Conservation (phyloP, 2,888 invertebrate genomes). For the Cerastoderma edule region DNA sequence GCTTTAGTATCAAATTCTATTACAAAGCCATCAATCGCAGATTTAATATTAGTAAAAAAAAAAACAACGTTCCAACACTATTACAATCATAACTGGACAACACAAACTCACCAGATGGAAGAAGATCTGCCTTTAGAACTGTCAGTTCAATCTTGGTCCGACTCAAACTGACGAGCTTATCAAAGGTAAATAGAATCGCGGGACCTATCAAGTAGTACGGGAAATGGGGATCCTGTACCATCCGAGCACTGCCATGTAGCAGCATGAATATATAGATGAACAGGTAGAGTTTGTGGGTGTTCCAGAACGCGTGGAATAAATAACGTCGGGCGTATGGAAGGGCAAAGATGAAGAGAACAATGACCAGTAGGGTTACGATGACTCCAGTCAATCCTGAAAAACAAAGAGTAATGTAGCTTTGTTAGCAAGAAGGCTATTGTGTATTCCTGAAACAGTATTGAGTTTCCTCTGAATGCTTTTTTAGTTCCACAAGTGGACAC, state of each 20-base stretch:
- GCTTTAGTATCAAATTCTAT: too few species aligned
- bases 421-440: too few species aligned
- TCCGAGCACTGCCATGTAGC: conserved; percentile 86
- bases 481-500: too few species aligned
- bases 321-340: conserved; percentile 85
- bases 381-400: conserved; percentile 86
- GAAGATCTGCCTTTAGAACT: conserved; percentile 85
- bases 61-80: too few species aligned
- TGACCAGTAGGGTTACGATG: conserved; percentile 84
- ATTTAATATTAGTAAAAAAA: too few species aligned
- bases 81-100: too few species aligned
- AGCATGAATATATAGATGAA: conserved; percentile 86
- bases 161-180: conserved; percentile 86
- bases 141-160: conserved; percentile 87
- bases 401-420: too few species aligned
- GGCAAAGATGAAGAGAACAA: conserved; percentile 87
- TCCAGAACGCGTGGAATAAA: conserved; percentile 87
- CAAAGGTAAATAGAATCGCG: conserved; percentile 86
- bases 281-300: conserved; percentile 86
- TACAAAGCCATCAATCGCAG: too few species aligned
- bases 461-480: too few species aligned
- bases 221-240: conserved; percentile 86
- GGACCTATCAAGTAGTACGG: conserved; percentile 87
- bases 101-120: conserved; percentile 86
- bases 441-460: too few species aligned